Base-by-base conservation (phyloP, 1,140 invertebrate genomes). In the Orius laevigatus region DNA sequence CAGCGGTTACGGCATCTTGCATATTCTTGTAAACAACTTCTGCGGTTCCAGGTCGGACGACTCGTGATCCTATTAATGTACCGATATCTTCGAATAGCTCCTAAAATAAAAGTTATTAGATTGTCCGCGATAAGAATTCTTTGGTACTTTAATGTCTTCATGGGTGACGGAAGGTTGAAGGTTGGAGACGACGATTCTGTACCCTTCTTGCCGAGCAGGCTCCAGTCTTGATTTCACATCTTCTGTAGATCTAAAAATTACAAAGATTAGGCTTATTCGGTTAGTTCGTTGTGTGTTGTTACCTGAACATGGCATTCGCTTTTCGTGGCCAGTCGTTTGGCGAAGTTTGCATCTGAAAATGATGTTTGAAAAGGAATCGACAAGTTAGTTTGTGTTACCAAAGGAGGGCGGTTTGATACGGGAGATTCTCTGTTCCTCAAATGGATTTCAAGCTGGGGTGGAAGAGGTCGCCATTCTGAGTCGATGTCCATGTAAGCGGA, bases 31-130 rank as follows among this genome's bases (percentile, higher is more conserved):
- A 94, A 54, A 91, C 81, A 9, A 93, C 86, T 69, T 93, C 87
- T 1, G 88, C 89, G 9, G 78, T 80, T 4, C 89, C 88, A 3
- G 79, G 76, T 44, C 85, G 75, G n/a, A 91, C 76, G 56, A 93
- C 68, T 56, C 79, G 74, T 2, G 86, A 86, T 53, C 81, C 77
- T 34, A 86, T 65, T 58, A 95, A 71, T 40, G 84, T 77, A 9
- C 90, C 90, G 50, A 94, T 80, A 60, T 90, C 87, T 59, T 85
- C 86, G 70, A 94, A 94, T 40, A 95, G 68, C 67, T 95, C 90
- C 76, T 88, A 53, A 44, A 50, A 55, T 40, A 33, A 35, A 44
- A 44, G 11, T 49, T 11, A 18, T 50, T 50, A 12, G 31, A 46
- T 15, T 32, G 2, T 25, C 11, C 36, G 33, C 33, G 9, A 32